Percentiles rank a stretch among this genome's conserved stretches.
phyloP scores from a whole-genome alignment of 2,888 invertebrate genomes.

The Meteorus colon region DNA sequence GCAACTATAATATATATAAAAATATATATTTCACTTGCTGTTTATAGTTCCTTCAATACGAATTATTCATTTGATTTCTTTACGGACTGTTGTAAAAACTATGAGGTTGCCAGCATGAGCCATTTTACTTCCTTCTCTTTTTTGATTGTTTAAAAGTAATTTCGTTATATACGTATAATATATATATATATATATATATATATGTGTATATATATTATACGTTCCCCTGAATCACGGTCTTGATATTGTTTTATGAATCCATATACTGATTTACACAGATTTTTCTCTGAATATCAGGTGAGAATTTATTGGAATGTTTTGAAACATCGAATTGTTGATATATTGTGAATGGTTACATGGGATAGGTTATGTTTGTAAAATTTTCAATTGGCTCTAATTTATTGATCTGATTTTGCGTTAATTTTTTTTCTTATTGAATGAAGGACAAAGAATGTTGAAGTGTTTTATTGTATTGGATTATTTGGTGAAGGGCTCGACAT shows the following conservation, averaged over 20 bases:
- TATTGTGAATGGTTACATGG: not conserved
- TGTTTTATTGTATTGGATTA: no score
- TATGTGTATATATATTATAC: not conserved
- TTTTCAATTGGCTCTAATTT: no score
- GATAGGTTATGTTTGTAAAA: no score
- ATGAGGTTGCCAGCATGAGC: conserved; percentile 34
- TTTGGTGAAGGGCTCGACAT: no score
- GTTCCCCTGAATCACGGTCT: not conserved
- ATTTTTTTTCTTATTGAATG: no score
- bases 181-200: conserved; percentile 5
- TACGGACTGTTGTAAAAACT: conserved; percentile 12
- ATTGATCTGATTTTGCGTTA: no score
- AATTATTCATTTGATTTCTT: not conserved
- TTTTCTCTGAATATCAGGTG: conserved; percentile 8
- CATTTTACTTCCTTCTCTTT: conserved; percentile 27
- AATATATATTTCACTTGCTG: not conserved
- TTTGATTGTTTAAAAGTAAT: conserved; percentile 34
- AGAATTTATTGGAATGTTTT: conserved; percentile 18
- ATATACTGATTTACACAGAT: not conserved
- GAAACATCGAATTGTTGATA: conserved; percentile 9
- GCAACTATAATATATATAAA: not conserved
- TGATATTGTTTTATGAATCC: no score
- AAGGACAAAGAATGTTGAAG: no score
- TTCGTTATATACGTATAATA: not conserved
- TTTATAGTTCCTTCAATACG: not conserved